Evolutionary conservation across 1,140 invertebrate species (phyloP), one percentile per base, ranked within the genome.

Genomic region (Lethrus apterus): DNA sequence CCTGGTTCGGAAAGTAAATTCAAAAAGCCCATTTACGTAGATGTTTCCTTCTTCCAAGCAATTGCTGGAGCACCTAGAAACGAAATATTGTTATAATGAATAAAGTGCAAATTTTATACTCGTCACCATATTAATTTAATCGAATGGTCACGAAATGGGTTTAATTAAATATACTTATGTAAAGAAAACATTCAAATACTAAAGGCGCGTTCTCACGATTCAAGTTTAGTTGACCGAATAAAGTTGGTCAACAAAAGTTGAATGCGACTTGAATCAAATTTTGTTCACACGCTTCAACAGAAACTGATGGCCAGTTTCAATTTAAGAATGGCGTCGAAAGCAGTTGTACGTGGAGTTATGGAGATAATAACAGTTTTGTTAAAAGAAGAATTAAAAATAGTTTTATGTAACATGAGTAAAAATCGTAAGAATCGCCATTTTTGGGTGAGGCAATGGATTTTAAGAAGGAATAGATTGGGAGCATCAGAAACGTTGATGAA

Each of bases 241-340:
- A n/a, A 33, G 31, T 14, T 26, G n/a, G n/a, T 26, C 24, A 26
- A 26, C n/a, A 26, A 26, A 26, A 7, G 24, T 26, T 26, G 24
- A 33, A 33, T 33, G 13, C 14, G 14, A 33, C 31, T 33, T 33
- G 14, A 33, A 33, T 33, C 5, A 33, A 14, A n/a, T 33, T 33
- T 33, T 33, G 20, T 21, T 41, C 18, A 41, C 20, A 21, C 38
- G 24, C 17, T 23, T 41, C 38, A 41, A 41, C 4, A 24, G 1
- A 41, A 41, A 23, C 38, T 41, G 20, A 41, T n/a, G 13, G 14
- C 21, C 30, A 7, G 21, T 32, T 48, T 52, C 30, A 45, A 36
- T 49, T 32, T 54, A 21, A 51, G 48, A 47, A 52, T 48, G 46
- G 50, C 42, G 20, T 46, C 47, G 53, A 52, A 44, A 43, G 44